Evolutionary conservation across 2,113 vertebrate species (phyloP).

Genomic region (Ictalurus punctatus): DNA sequence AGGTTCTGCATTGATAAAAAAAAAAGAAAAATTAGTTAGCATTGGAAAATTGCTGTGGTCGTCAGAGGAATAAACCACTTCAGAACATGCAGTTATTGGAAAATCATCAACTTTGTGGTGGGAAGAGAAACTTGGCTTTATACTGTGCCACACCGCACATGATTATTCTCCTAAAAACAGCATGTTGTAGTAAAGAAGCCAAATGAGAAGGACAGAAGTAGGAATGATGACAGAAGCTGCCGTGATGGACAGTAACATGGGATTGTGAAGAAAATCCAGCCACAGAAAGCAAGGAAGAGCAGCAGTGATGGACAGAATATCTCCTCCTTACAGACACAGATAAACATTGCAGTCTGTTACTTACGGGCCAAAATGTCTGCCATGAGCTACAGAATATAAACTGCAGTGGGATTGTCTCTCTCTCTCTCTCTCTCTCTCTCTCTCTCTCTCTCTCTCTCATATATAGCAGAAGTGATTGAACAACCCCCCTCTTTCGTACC

Average conservation of each 20-base stretch:
- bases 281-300: constrained; percentile 26
- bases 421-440: too few species aligned
- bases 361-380: constrained; percentile 34
- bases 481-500: not conserved
- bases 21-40: not conserved
- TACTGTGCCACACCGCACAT: not conserved
- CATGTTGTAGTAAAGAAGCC: not conserved
- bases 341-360: constrained; percentile 37
- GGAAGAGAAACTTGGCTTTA: not conserved
- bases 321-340: constrained; percentile 33
- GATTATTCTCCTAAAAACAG: not conserved
- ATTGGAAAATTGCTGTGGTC: not conserved
- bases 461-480: constrained; percentile 7
- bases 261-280: not conserved
- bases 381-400: constrained; percentile 46
- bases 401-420: constrained; percentile 18
- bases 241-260: constrained; percentile 2
- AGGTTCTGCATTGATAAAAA: not conserved
- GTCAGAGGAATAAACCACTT: not conserved
- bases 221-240: not conserved
- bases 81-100: not conserved
- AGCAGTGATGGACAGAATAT: constrained; percentile 12
- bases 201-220: not conserved
- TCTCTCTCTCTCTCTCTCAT: not conserved
- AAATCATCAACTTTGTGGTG: not conserved